These are phyloP conservation scores for Myodes glareolus DNA, from an alignment of 2,113 vertebrate species.

Conservation along the genomic window DNA sequence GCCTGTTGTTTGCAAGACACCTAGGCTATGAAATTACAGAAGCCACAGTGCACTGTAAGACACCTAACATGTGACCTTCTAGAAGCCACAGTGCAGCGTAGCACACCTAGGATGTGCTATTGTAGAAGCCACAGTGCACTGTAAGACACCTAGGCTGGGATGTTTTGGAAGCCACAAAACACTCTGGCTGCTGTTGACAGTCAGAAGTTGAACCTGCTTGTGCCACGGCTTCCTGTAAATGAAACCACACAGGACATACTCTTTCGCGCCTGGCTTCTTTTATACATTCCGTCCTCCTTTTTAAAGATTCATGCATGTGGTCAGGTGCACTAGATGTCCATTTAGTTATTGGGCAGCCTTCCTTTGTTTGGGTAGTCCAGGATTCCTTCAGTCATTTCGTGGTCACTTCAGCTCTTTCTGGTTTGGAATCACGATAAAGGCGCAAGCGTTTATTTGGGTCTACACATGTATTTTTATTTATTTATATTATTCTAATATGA, in stretches of 20 bases:
- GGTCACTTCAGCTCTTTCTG: background rate
- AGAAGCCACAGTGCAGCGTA: background rate
- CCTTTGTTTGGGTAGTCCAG: background rate
- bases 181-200: background rate
- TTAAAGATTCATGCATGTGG: background rate
- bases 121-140: background rate
- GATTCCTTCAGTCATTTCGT: background rate
- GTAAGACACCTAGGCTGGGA: background rate
- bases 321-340: background rate
- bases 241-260: background rate
- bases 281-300: background rate
- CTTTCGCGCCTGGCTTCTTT: background rate
- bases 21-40: background rate
- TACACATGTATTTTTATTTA: background rate
- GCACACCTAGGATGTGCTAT: background rate
- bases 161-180: background rate
- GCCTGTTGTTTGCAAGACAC: background rate
- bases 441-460: background rate
- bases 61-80: background rate
- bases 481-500: constrained; percentile 18
- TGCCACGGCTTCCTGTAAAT: background rate
- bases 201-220: background rate
- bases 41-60: background rate
- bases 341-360: background rate
- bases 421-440: background rate